These are phyloP conservation scores for Schizopygopsis pylzovi DNA, from an alignment of 2,797 vertebrate genomes.

Conservation along the genomic window DNA sequence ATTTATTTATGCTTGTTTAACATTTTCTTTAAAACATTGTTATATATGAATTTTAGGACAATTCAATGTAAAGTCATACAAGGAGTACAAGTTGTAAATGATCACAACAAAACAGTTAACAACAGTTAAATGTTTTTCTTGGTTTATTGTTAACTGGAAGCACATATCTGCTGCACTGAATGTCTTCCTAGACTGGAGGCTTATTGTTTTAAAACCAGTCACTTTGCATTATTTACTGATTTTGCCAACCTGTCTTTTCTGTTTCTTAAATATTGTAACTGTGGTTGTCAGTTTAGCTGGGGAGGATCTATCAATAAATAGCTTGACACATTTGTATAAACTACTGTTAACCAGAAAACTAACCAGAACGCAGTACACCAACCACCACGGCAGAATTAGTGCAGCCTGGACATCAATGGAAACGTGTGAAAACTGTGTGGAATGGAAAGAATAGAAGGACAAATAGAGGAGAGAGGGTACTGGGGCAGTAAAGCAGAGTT, in stretches of 20 bases:
- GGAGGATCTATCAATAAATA: slow-evolving; percentile 9
- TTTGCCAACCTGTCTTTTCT: not conserved
- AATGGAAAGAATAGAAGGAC: slow-evolving; percentile 23
- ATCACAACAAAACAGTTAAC: no score
- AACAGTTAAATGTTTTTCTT: not conserved
- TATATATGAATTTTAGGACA: no score
- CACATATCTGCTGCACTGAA: no score
- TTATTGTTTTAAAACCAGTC: not conserved
- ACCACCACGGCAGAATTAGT: not conserved
- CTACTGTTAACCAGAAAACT: not conserved
- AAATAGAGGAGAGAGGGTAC: slow-evolving; percentile 73
- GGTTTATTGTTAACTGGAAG: not conserved
- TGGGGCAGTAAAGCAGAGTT: slow-evolving; percentile 76
- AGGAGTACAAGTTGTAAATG: no score
- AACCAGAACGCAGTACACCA: not conserved
- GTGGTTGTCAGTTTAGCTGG: not conserved
- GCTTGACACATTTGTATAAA: not conserved
- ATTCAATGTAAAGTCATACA: no score
- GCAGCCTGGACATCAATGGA: not conserved
- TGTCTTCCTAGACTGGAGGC: not conserved
- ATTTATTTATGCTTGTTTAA: no score
- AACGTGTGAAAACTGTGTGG: not conserved
- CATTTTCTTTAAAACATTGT: no score
- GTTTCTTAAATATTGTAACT: not conserved
- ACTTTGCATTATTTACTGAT: not conserved